Evolutionary conservation across 1,140 invertebrate species (phyloP).

Genomic region (Polyergus mexicanus): DNA sequence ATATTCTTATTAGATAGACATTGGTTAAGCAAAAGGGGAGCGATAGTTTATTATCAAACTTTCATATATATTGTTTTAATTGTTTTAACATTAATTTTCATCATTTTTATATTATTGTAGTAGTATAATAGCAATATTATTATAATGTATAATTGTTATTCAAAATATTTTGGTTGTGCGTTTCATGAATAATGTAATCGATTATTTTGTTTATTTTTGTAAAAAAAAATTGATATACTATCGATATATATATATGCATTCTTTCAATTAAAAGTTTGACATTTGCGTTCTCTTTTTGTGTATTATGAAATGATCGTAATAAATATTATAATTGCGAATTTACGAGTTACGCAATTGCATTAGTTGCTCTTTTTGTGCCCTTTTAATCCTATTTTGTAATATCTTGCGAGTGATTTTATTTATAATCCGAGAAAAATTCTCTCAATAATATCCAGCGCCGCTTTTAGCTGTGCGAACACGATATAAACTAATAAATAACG

Average conservation of each 20-base stretch:
- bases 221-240: not conserved
- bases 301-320: not conserved
- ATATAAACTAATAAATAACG: constrained; percentile 42
- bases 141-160: not conserved
- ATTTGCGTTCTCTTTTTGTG: not conserved
- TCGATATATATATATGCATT: not conserved
- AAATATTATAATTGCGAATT: constrained; percentile 5
- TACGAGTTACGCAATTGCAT: not conserved
- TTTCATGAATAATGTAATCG: not conserved
- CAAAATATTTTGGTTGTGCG: not conserved
- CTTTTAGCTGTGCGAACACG: not conserved
- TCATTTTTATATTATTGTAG: not conserved
- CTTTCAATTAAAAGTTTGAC: not conserved
- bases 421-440: not conserved
- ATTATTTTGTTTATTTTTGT: not conserved
- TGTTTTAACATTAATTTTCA: not conserved
- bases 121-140: constrained; percentile 1
- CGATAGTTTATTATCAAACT: not conserved
- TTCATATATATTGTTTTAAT: constrained; percentile 6
- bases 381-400: constrained; percentile 5
- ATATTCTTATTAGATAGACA: not conserved
- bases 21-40: constrained; percentile 11
- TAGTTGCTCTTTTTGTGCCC: not conserved
- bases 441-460: not conserved
- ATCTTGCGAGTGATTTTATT: constrained; percentile 28